Evolutionary conservation across 2,113 vertebrate species (phyloP).

Genomic region (Channa argus): DNA sequence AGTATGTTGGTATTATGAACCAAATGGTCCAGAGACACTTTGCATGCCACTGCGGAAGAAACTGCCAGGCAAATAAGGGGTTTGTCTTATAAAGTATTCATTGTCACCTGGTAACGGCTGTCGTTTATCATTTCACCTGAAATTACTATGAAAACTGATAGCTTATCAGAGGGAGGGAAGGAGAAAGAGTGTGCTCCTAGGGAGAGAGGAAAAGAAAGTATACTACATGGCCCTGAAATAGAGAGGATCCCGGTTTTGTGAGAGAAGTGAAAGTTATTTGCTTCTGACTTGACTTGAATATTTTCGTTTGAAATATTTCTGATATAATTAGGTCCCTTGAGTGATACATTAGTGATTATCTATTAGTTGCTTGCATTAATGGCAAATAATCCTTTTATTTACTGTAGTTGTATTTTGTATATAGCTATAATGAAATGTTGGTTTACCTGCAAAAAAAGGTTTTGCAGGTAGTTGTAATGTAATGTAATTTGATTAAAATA

Average conservation of each 20-base stretch:
- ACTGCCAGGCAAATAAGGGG: conserved; percentile 89
- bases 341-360: not conserved
- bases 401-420: conserved; percentile 1
- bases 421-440: conserved; percentile 5
- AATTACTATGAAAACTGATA: conserved; percentile 90
- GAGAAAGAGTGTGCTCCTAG: conserved; percentile 57
- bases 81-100: conserved; percentile 91
- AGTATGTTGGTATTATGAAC: conserved; percentile 71
- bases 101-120: conserved; percentile 88
- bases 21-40: conserved; percentile 79
- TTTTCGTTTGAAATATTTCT: not conserved
- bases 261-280: conserved; percentile 45
- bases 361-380: not conserved
- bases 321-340: not conserved
- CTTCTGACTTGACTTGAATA: conserved; percentile 21
- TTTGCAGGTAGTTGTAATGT: conserved; percentile 3
- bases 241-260: conserved; percentile 53
- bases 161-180: conserved; percentile 83
- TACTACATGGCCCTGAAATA: conserved; percentile 54
- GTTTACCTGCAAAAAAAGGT: not conserved
- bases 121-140: conserved; percentile 89
- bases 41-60: conserved; percentile 85
- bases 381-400: conserved; percentile 7
- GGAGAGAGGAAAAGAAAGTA: conserved; percentile 65
- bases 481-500: conserved; percentile 30